phyloP scores from a whole-genome alignment of 2,113 vertebrate genomes.

The Mastomys coucha region DNA sequence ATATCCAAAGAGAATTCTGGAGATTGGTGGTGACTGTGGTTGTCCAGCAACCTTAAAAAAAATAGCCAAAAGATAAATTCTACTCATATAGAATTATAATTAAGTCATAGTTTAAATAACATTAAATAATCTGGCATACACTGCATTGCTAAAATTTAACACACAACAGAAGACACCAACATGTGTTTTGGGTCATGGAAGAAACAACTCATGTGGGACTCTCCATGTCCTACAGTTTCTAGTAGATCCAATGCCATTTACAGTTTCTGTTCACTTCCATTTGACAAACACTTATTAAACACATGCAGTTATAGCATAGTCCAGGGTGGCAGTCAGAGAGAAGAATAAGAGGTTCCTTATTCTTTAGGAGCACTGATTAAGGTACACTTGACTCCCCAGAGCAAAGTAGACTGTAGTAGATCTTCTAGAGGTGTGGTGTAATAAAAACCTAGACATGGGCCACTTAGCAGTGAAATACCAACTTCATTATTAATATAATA shows the following conservation, averaged over 20 bases:
- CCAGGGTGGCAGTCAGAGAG: not conserved
- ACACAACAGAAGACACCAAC: not conserved
- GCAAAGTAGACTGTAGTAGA: not conserved
- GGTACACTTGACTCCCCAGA: not conserved
- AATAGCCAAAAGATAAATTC: not conserved
- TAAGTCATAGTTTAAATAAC: not conserved
- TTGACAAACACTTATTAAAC: not conserved
- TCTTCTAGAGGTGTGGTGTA: not conserved
- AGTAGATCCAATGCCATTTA: fast-evolving
- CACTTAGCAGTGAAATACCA: not conserved
- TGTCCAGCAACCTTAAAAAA: not conserved
- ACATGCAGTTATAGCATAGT: not conserved
- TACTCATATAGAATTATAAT: not conserved
- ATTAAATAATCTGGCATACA: not conserved
- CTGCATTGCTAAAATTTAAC: not conserved
- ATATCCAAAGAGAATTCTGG: not conserved
- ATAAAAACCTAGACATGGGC: not conserved
- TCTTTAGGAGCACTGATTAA: not conserved
- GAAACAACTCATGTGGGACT: not conserved
- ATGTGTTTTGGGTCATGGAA: not conserved
- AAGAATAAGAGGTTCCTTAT: not conserved
- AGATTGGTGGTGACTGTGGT: not conserved
- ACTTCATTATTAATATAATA: conserved; percentile 23
- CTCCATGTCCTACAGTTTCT: not conserved
- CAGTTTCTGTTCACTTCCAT: not conserved